Evolutionary conservation across 2,888 invertebrate genomes (phyloP), one percentile per base, ranked within the genome.

Genomic region (Campoletis raptor): DNA sequence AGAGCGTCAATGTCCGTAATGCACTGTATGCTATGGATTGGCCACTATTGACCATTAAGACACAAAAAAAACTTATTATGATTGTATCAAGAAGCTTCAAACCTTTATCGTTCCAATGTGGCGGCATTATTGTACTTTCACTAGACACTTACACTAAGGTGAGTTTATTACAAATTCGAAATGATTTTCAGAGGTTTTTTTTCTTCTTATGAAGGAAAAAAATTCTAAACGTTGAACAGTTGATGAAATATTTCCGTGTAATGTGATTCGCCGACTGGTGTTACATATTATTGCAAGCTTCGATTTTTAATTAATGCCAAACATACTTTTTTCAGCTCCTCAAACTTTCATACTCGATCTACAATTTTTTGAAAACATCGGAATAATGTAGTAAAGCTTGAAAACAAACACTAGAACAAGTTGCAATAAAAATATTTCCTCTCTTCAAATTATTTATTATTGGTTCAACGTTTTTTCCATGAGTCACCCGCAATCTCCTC

Each of bases 281-380:
- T 42, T 42, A 42, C 42, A 42, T 42, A 1, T 42, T 10, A 42
- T 42, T 42, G 42, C 42, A 42, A 42, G 10, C 8, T 42, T 42
- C 9, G 9, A 10, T 42, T 10, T 10, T 42, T 2, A 42, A 42
- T 10, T 9, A 42, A 42, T 42, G 42, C 42, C 9, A 48, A 48
- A 48, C n/a, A 8, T 40, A n/a, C n/a, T 48, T 48, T n/a, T 48
- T 85, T 37, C 70, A 90, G 90, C 89, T 90, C 36, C 45, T 90
- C 21, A 90, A 90, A 67, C 86, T 88, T 7, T 90, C 90, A 10
- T 90, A 90, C 36, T 89, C 89, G 8, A 85, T 83, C 8, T 90
- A 86, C 69, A 90, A 89, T 81, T 48, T 90, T 10, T 66, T 90
- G 2, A 88, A 90, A 72, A 83, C 67, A 30, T 83, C 83, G 18